Conservation (phyloP, 64 coral and sea anemone species). For the Stylophora pistillata region DNA sequence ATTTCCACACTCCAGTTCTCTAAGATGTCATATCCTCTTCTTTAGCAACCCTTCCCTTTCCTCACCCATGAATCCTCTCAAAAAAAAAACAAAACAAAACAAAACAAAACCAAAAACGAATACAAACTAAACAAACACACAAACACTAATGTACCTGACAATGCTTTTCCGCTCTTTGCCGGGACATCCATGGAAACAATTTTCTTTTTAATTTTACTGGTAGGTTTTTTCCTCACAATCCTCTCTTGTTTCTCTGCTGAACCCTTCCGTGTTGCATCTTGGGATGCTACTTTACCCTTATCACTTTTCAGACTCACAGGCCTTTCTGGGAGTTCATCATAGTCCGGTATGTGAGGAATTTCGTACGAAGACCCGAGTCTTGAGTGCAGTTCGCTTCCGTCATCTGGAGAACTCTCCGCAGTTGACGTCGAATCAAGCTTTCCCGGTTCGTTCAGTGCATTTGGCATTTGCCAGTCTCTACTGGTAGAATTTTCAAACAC, state of each 20-base stretch:
- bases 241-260: constrained; percentile 16
- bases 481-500: constrained; percentile 36
- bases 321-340: constrained; percentile 75
- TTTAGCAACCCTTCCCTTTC: neutral
- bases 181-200: neutral
- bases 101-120: neutral
- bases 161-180: neutral
- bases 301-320: constrained; percentile 84
- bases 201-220: constrained; percentile 18
- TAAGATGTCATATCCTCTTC: too few species aligned
- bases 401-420: neutral
- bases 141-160: constrained; percentile 7
- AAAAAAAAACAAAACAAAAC: neutral
- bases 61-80: neutral
- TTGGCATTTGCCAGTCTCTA: constrained; percentile 56
- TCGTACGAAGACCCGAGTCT: constrained; percentile 44
- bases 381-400: neutral
- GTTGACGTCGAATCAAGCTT: neutral
- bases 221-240: neutral
- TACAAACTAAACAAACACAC: neutral
- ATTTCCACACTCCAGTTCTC: too few species aligned
- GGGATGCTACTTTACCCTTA: constrained; percentile 15
- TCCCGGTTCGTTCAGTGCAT: constrained; percentile 27
- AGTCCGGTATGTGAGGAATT: constrained; percentile 64
- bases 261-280: neutral